Evolutionary conservation across 1,140 invertebrate species (phyloP).

Genomic region (Drosophila grimshawi): DNA sequence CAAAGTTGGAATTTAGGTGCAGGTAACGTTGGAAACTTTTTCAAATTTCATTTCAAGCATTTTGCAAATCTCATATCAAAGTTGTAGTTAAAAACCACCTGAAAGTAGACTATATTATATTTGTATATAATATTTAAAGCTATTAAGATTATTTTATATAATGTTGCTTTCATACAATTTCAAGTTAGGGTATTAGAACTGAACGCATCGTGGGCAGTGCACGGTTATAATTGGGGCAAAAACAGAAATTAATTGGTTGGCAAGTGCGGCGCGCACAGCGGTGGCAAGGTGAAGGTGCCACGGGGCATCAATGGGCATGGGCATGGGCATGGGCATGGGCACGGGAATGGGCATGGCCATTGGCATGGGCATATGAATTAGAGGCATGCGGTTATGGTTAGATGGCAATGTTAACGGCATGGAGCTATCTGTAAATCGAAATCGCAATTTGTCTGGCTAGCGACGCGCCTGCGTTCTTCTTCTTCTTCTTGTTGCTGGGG

Average conservation of each 20-base stretch:
- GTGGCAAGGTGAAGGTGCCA: conserved; percentile 13
- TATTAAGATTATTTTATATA: background rate
- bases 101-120: too few species aligned
- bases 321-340: too few species aligned
- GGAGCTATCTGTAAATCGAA: conserved; percentile 33
- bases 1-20: too few species aligned
- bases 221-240: conserved; percentile 67
- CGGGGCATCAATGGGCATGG: conserved; percentile 1
- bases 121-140: background rate
- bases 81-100: too few species aligned
- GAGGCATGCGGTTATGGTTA: too few species aligned
- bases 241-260: conserved; percentile 71
- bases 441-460: conserved; percentile 24
- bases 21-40: too few species aligned
- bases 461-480: conserved; percentile 32
- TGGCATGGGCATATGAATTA: too few species aligned
- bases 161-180: background rate
- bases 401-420: conserved; percentile 19
- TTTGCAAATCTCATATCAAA: too few species aligned
- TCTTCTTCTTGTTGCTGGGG: background rate
- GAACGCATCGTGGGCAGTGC: conserved; percentile 65
- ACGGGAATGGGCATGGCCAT: conserved; percentile 30
- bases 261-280: conserved; percentile 64
- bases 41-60: background rate
- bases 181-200: conserved; percentile 52